Conservation (phyloP, 2,113 vertebrate species). For the Halcyon senegalensis region DNA sequence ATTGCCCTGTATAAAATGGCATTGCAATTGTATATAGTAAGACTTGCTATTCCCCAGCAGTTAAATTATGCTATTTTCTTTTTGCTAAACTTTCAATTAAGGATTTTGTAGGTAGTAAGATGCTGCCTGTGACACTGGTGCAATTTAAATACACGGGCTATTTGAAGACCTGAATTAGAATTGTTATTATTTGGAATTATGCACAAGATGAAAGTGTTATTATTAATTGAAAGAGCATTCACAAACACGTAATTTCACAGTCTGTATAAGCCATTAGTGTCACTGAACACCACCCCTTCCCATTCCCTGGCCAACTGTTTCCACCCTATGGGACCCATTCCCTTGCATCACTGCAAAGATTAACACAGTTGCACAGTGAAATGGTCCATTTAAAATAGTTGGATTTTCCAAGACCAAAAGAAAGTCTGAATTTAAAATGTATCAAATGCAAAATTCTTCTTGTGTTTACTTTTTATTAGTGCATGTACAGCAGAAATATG, state of each 20-base stretch:
- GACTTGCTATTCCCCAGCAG: neutral
- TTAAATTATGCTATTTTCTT: neutral
- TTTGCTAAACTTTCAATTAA: neutral
- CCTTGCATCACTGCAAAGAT: neutral
- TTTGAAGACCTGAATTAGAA: neutral
- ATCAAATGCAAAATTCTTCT: neutral
- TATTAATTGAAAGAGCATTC: neutral
- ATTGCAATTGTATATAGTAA: neutral
- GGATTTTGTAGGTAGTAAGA: neutral
- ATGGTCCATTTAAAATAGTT: neutral
- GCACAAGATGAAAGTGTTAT: neutral
- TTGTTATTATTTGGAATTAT: neutral
- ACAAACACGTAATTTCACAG: neutral
- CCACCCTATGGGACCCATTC: neutral
- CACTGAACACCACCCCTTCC: neutral
- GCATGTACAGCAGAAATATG: neutral
- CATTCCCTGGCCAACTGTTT: neutral
- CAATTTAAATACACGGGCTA: neutral
- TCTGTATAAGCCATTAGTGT: neutral
- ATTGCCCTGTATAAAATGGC: neutral
- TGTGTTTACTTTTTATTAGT: neutral
- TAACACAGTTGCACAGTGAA: neutral
- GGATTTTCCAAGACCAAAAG: neutral
- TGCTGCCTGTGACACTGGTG: neutral
- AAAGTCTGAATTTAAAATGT: neutral